Conservation (phyloP, 2,888 invertebrate species). For the Acholoe squamosa region DNA sequence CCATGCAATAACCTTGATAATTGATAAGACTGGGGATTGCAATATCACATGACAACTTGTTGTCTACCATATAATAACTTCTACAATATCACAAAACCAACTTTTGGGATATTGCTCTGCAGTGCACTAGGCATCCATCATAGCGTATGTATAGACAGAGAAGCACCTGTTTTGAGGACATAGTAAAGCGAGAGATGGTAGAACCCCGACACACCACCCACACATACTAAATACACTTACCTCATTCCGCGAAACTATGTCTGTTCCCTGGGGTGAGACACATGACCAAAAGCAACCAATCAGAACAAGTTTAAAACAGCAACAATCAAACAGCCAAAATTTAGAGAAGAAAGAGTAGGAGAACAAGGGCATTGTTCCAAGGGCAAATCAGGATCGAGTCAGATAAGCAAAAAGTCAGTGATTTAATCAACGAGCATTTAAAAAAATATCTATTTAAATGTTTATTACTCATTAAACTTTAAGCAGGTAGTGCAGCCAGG, state of each 20-base stretch:
- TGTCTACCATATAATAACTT: too few species aligned
- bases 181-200: too few species aligned
- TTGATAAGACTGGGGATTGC: too few species aligned
- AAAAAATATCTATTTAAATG: background rate
- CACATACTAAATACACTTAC: constrained; percentile 18
- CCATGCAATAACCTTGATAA: too few species aligned
- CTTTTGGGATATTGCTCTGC: too few species aligned
- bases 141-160: too few species aligned
- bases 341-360: background rate
- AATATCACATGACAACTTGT: too few species aligned
- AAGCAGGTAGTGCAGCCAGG: background rate
- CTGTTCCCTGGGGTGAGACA: constrained; percentile 56
- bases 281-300: constrained; percentile 60
- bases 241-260: constrained; percentile 55
- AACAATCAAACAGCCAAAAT: constrained; percentile 35
- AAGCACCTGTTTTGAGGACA: too few species aligned
- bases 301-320: constrained; percentile 47
- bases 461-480: background rate
- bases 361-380: background rate
- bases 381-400: background rate
- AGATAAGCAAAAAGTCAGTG: background rate
- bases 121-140: too few species aligned
- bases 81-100: too few species aligned
- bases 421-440: background rate
- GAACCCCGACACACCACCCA: background rate